Conservation (phyloP, 2,113 vertebrate species). For the Melanotaenia duboulayi region DNA sequence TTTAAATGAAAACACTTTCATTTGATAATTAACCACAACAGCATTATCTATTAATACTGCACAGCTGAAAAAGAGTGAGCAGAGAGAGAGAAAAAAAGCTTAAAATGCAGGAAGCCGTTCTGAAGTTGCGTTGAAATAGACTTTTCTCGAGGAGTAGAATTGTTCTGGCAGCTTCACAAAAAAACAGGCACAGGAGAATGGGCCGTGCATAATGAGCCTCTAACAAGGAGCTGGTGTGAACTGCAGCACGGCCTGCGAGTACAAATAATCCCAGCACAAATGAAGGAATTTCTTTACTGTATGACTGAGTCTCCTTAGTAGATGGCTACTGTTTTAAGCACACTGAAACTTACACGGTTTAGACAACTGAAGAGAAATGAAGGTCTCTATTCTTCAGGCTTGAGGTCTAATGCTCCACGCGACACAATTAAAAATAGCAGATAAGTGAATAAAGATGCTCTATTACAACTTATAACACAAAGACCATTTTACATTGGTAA, state of each 20-base stretch:
- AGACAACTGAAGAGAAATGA: conserved; percentile 35
- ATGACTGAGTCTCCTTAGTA: conserved; percentile 61
- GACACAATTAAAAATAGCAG: conserved; percentile 13
- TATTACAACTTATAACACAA: neutral
- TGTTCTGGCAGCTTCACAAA: conserved; percentile 45
- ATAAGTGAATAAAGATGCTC: neutral
- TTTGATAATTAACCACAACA: conserved; percentile 1
- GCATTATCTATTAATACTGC: neutral
- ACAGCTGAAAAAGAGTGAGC: neutral
- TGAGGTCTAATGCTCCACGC: neutral
- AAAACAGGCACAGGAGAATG: conserved; percentile 43
- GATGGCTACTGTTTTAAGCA: conserved; percentile 37
- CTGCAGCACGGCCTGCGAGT: conserved; percentile 40
- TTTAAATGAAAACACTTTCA: conserved; percentile 1
- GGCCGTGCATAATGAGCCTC: conserved; percentile 39
- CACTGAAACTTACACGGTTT: conserved; percentile 47
- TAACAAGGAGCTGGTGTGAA: conserved; percentile 72
- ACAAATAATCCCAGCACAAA: conserved; percentile 65
- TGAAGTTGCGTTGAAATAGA: conserved; percentile 14
- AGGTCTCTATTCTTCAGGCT: neutral
- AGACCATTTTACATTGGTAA: neutral
- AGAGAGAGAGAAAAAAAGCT: neutral
- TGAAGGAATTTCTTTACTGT: conserved; percentile 74
- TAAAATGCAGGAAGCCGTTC: conserved; percentile 24
- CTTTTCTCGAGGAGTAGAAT: conserved; percentile 34